Percentiles rank a stretch among this genome's conserved stretches.
phyloP scores from a whole-genome alignment of 2,888 invertebrate genomes.

The Cantharis flavilabris region DNA sequence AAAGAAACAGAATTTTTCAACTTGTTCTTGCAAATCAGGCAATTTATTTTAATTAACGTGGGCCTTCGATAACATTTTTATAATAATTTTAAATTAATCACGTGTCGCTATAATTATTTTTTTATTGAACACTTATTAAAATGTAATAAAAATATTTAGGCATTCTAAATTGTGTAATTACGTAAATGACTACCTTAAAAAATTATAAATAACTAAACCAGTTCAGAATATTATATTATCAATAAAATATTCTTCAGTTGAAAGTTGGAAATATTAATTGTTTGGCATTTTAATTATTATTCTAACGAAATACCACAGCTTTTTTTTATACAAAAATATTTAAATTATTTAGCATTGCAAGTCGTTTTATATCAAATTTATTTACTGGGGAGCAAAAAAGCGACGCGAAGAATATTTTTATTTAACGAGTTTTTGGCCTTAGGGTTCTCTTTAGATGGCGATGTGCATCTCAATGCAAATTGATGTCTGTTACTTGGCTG shows the following conservation, averaged over 20 bases:
- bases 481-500: not conserved
- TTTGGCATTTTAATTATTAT: not conserved
- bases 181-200: not conserved
- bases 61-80: not conserved
- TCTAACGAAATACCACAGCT: not conserved
- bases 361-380: not conserved
- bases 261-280: not conserved
- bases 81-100: not conserved
- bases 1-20: not conserved
- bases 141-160: not conserved
- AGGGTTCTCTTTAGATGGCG: not conserved
- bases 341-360: not conserved
- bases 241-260: not conserved
- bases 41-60: not conserved
- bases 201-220: not conserved
- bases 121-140: not conserved
- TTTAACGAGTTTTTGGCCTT: not conserved
- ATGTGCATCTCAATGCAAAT: not conserved
- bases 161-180: not conserved
- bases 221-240: not conserved
- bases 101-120: not conserved
- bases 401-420: not conserved
- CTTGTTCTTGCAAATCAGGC: not conserved
- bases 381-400: not conserved
- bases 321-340: not conserved